Percentiles rank a stretch among this genome's conserved stretches.
Conservation (phyloP, 2,113 vertebrate species). For the Trogon melanurus region DNA sequence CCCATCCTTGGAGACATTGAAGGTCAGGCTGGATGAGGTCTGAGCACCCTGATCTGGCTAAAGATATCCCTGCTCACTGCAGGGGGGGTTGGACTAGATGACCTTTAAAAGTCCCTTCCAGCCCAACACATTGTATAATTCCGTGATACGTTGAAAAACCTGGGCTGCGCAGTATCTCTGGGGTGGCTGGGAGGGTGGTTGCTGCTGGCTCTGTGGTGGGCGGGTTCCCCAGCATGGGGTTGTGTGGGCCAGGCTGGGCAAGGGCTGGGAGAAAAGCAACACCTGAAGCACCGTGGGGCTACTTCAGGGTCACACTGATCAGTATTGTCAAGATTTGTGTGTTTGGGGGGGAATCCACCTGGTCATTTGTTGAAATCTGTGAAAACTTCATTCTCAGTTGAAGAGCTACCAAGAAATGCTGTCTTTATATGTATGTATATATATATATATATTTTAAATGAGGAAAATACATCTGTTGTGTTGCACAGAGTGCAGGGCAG, state of each 20-base stretch:
- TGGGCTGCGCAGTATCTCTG: neutral
- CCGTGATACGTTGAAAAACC: no score
- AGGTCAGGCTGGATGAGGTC: no score
- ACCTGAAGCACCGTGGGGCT: neutral
- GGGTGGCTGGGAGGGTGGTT: neutral
- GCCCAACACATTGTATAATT: no score
- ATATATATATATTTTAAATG: neutral
- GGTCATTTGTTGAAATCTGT: rapidly evolving
- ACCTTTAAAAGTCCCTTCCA: no score
- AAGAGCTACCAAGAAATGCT: neutral
- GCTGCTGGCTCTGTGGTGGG: rapidly evolving
- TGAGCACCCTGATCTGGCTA: no score
- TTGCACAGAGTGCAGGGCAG: neutral
- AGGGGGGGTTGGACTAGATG: no score
- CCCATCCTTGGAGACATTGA: no score
- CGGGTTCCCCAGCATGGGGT: no score
- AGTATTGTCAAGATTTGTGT: rapidly evolving
- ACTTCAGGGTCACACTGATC: rapidly evolving
- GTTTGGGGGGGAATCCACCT: rapidly evolving
- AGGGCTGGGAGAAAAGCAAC: no score
- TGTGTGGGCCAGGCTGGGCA: neutral
- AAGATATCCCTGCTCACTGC: no score
- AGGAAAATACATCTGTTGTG: neutral
- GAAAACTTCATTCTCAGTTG: neutral
- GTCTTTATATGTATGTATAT: no score